Percentiles rank a stretch among this genome's conserved stretches.
Conservation (phyloP, 2,113 vertebrate species). For the Trogon surrucura region DNA sequence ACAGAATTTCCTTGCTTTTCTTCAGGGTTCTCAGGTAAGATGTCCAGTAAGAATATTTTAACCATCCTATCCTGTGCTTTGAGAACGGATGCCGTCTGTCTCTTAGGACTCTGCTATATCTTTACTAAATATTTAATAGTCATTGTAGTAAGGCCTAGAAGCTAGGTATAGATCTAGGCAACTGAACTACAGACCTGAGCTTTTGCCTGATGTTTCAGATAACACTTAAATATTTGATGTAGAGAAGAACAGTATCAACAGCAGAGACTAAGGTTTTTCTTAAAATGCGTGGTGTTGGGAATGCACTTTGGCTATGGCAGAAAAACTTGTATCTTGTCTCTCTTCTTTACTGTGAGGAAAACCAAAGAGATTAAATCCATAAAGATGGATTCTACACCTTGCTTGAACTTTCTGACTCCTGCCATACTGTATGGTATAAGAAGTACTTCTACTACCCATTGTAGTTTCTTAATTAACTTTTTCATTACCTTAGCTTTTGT, state of each 20-base stretch:
- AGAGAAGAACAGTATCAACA: neutral
- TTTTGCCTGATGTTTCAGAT: neutral
- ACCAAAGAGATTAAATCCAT: neutral
- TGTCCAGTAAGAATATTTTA: neutral
- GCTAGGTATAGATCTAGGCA: neutral
- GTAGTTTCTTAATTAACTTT: neutral
- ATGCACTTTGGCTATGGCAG: neutral
- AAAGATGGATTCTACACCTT: neutral
- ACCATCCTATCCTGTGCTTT: neutral
- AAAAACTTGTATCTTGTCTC: neutral
- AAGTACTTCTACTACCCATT: neutral
- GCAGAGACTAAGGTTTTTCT: neutral
- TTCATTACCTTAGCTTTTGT: neutral
- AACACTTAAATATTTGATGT: neutral
- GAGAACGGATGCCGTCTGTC: neutral
- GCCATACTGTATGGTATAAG: neutral
- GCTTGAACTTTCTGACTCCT: neutral
- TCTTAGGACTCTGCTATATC: neutral
- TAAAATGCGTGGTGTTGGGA: neutral
- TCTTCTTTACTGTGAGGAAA: neutral
- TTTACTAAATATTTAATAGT: constrained; percentile 8
- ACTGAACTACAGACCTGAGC: neutral
- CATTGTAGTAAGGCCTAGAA: neutral
- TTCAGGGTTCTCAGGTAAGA: neutral
- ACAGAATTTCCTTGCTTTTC: neutral